These are phyloP conservation scores for Danio choprae DNA, from an alignment of 2,797 vertebrate species.

Conservation along the genomic window DNA sequence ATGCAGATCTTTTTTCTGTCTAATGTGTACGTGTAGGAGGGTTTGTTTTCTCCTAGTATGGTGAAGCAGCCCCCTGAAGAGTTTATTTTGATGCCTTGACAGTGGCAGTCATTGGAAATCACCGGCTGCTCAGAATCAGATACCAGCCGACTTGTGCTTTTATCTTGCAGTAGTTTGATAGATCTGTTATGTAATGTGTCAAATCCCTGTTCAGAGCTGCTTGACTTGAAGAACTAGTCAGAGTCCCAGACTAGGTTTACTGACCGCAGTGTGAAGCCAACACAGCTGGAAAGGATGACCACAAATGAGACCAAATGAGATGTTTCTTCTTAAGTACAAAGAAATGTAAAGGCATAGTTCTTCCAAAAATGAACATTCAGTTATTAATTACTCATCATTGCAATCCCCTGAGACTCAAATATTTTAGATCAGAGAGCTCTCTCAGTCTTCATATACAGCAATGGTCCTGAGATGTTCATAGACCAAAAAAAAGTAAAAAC, in stretches of 20 bases:
- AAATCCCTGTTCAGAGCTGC: background rate
- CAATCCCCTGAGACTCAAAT: too few species aligned
- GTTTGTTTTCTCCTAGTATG: background rate
- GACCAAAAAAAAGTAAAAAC: too few species aligned
- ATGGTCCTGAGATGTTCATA: too few species aligned
- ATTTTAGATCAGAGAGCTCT: too few species aligned
- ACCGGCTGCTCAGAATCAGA: background rate
- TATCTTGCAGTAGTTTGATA: background rate
- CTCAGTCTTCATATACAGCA: too few species aligned
- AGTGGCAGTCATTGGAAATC: background rate
- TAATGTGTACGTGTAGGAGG: background rate
- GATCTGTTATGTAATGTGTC: conserved; percentile 3
- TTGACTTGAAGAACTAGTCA: conserved; percentile 14
- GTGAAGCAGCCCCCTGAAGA: background rate
- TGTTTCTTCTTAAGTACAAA: background rate
- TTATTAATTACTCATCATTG: too few species aligned
- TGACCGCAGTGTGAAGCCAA: background rate
- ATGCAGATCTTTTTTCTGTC: conserved; percentile 3
- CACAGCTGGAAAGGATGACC: background rate
- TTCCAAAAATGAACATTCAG: too few species aligned
- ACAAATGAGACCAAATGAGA: background rate
- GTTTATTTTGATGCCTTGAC: conserved; percentile 9
- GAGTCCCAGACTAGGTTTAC: background rate
- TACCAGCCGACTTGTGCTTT: conserved; percentile 6
- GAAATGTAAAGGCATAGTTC: background rate